Evolutionary conservation across 2,888 invertebrate species (phyloP).

Genomic region (Toxonevra muliebris): DNA sequence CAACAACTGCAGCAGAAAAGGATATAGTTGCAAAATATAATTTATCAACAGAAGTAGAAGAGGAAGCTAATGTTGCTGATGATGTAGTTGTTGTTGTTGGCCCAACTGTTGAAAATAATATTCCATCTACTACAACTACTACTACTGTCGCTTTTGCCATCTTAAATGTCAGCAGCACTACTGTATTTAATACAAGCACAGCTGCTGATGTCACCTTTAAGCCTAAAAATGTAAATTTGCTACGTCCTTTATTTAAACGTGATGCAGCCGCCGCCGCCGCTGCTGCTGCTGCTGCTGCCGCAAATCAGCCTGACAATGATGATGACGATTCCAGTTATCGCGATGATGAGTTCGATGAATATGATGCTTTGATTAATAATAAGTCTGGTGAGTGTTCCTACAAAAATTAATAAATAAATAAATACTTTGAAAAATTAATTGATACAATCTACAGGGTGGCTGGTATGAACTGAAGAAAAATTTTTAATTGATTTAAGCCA

Average conservation of each 20-base stretch:
- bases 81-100: neutral
- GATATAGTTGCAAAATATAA: no score
- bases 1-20: slow-evolving; percentile 31
- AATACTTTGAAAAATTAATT: no score
- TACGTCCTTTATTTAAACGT: no score
- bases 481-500: no score
- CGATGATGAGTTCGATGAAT: slow-evolving; percentile 62
- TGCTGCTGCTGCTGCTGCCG: slow-evolving; percentile 48
- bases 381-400: slow-evolving; percentile 57
- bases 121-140: slow-evolving; percentile 1
- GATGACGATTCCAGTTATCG: slow-evolving; percentile 61
- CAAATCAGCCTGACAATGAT: slow-evolving; percentile 62
- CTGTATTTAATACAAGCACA: neutral
- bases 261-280: slow-evolving; percentile 14
- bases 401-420: slow-evolving; percentile 18
- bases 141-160: slow-evolving; percentile 17
- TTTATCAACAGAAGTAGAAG: neutral
- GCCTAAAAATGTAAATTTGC: no score
- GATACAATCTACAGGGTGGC: no score
- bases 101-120: no score
- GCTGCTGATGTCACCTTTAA: neutral
- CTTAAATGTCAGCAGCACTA: slow-evolving; percentile 1
- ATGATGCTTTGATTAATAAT: slow-evolving; percentile 61
- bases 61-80: neutral
- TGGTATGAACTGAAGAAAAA: no score